phyloP scores from a whole-genome alignment of 2,113 vertebrate genomes.

The Ctenodactylus gundi region DNA sequence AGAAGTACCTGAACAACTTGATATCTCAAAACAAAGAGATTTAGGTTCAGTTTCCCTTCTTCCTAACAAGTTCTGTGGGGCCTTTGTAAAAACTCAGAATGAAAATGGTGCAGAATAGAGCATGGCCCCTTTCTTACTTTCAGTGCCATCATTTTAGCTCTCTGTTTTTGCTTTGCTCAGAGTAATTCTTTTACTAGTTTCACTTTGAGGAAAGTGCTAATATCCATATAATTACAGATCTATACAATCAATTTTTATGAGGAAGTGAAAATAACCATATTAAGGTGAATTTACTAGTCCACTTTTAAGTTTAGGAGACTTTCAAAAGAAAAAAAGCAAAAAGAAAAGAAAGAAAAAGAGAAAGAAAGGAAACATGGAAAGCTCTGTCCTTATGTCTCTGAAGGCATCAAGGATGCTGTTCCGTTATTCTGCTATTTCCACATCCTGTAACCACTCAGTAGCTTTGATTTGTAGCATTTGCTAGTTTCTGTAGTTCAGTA shows the following conservation, averaged over 20 bases:
- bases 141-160: background rate
- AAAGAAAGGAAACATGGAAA: background rate
- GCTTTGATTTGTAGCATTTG: background rate
- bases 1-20: background rate
- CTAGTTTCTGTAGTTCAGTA: background rate
- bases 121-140: background rate
- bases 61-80: background rate
- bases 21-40: background rate
- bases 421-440: background rate
- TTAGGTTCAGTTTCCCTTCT: background rate
- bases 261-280: background rate
- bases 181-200: background rate
- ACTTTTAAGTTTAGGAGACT: background rate
- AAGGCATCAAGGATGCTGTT: background rate
- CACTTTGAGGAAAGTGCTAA: background rate
- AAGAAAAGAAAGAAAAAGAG: too few relatives aligned
- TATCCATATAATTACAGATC: background rate
- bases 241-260: background rate
- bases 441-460: background rate
- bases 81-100: background rate
- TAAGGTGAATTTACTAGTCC: background rate
- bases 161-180: background rate
- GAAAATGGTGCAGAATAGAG: background rate
- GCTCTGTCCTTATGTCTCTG: background rate
- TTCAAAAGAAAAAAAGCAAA: background rate